These are phyloP conservation scores for Drosophila santomea DNA, from an alignment of 1,140 invertebrate genomes.

Conservation along the genomic window DNA sequence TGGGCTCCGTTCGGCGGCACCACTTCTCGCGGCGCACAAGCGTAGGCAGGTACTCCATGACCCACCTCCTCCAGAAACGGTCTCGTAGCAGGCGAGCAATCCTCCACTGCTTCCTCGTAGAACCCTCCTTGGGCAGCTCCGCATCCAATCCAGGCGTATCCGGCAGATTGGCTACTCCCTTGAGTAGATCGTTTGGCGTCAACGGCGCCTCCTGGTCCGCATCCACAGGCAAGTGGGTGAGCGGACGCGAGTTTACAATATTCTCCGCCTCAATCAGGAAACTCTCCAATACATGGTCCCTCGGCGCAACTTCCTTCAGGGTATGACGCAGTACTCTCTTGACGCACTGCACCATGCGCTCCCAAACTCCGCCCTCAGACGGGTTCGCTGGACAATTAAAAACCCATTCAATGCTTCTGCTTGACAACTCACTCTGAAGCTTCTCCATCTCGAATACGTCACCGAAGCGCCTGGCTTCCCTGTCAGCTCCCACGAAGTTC, in stretches of 20 bases:
- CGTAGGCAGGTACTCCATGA: slow-evolving; percentile 27
- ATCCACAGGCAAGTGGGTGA: slow-evolving; percentile 15
- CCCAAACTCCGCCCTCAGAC: neutral
- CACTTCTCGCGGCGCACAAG: slow-evolving; percentile 38
- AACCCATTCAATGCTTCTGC: neutral
- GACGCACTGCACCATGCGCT: slow-evolving; percentile 1
- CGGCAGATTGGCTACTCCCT: neutral
- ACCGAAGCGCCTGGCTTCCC: slow-evolving; percentile 8
- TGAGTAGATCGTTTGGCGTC: neutral
- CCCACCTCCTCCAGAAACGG: slow-evolving; percentile 14
- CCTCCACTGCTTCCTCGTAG: neutral
- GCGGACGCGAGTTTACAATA: slow-evolving; percentile 19
- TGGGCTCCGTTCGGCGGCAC: slow-evolving; percentile 9
- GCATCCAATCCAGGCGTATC: neutral
- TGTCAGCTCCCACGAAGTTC: slow-evolving; percentile 26
- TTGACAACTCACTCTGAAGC: neutral
- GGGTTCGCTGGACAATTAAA: neutral
- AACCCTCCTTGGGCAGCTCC: neutral
- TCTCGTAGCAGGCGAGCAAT: neutral
- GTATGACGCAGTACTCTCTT: neutral
- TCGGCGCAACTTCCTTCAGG: neutral
- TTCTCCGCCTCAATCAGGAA: slow-evolving; percentile 20
- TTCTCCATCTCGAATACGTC: slow-evolving; percentile 15
- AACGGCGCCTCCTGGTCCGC: slow-evolving; percentile 23
- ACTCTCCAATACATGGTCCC: slow-evolving; percentile 17